Base-by-base conservation (phyloP, 2,113 vertebrate genomes). In the Scortum barcoo region DNA sequence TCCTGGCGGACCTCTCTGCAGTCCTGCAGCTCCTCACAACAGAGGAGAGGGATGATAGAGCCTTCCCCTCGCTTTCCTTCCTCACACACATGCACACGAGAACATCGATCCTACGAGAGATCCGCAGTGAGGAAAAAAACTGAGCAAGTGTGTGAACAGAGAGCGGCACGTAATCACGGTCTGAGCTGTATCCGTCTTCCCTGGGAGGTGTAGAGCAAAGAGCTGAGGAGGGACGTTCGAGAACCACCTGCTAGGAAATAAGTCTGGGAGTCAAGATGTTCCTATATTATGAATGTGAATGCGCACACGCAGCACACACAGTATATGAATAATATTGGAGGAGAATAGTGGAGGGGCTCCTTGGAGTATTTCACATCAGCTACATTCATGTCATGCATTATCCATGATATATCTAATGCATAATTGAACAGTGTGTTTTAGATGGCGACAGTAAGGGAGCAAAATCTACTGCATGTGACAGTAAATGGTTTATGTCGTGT, bases 341-440 rank as follows among this genome's bases (percentile, higher is more conserved):
- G 33, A n/a, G n/a, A n/a, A n/a, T n/a, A n/a, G 61, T 80, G 63
- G 66, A 76, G 84, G 46, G 71, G 78, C 54, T 85, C 58, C 81
- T 74, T 0, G 11, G 74, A 86, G 69, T 83, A 73, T 83, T 83
- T 69, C 24, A 78, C 79, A 58, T 65, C 65, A 54, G 65, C 76
- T 87, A 69, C 72, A 85, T 54, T 81, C 61, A 54, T 74, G 61
- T 70, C 86, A 77, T 93, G 82, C 91, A 92, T 93, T 88, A 93
- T 88, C 91, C 78, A 90, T 88, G 80, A 62, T 74, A 77, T 50
- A 78, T 72, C 17, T 56, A 63, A 89, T 91, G 71, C 70, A 91
- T 89, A 78, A 87, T 80, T 81, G 51, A 93, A 83, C 84, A 76
- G 78, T 38, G 78, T 78, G 85, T 54, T 26, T 36, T 76, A 60